These are phyloP conservation scores for Poeciliopsis turrubarensis DNA, from an alignment of 2,113 vertebrate genomes.

Conservation along the genomic window DNA sequence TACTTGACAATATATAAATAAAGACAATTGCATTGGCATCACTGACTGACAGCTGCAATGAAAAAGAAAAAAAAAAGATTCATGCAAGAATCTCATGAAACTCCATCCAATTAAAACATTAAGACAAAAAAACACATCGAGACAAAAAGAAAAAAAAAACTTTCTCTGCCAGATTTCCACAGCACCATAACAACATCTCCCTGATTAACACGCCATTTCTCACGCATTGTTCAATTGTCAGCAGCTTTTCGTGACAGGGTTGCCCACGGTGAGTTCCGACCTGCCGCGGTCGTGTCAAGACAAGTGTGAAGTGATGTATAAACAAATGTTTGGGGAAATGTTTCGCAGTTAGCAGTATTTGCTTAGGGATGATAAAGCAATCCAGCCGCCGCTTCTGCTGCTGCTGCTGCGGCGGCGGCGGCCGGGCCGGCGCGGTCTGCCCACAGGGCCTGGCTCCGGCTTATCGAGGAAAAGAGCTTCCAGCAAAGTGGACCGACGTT, in stretches of 20 bases:
- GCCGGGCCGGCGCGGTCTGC: neutral
- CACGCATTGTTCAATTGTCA: neutral
- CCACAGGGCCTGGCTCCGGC: slow-evolving; percentile 20
- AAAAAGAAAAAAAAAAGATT: slow-evolving; percentile 15
- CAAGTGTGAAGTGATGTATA: slow-evolving; percentile 41
- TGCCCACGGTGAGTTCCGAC: slow-evolving; percentile 8
- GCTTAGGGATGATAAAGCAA: slow-evolving; percentile 56
- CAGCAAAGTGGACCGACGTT: slow-evolving; percentile 9
- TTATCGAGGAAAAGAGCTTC: neutral
- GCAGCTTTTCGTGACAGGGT: neutral
- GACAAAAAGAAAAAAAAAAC: neutral
- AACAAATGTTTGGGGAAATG: slow-evolving; percentile 62
- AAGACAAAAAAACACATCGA: neutral
- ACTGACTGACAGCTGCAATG: slow-evolving; percentile 51
- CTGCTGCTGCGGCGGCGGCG: too few species aligned
- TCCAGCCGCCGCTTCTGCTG: neutral
- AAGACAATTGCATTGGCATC: slow-evolving; percentile 35
- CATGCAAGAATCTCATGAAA: slow-evolving; percentile 36
- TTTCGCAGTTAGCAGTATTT: slow-evolving; percentile 49
- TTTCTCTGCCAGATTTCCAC: neutral
- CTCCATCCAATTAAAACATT: neutral
- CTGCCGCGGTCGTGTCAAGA: slow-evolving; percentile 39
- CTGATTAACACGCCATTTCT: neutral
- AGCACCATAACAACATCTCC: neutral
- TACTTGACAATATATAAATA: slow-evolving; percentile 48